A percentile compares a stretch with the other conserved stretches of the same genome.
Evolutionary conservation across 2,113 vertebrate genomes (phyloP).

Genomic region (Micromys minutus): DNA sequence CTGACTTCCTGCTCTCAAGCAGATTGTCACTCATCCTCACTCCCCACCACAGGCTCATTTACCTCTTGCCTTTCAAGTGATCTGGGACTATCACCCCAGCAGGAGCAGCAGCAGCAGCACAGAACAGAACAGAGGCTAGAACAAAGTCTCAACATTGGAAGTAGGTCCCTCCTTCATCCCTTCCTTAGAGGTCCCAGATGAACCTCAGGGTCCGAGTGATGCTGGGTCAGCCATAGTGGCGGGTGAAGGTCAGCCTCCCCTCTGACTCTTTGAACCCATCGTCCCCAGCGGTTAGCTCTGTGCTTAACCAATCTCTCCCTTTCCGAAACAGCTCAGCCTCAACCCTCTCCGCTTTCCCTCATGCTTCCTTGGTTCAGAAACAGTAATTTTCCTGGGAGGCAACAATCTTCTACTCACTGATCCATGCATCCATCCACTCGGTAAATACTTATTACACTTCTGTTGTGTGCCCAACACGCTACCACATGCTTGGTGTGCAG

Average conservation of each 20-base stretch:
- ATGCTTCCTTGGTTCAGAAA: not conserved
- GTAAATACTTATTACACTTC: not conserved
- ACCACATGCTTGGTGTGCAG: not conserved
- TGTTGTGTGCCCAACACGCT: not conserved
- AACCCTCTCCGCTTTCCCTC: not conserved
- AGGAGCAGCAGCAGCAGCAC: not conserved
- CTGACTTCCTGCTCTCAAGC: not conserved
- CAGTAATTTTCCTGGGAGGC: slow-evolving; percentile 36
- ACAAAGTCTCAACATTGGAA: not conserved
- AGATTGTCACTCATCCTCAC: not conserved
- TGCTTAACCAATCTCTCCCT: not conserved
- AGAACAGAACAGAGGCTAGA: not conserved
- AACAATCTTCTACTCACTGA: not conserved
- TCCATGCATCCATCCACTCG: not conserved
- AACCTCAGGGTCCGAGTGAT: not conserved
- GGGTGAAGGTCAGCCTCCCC: not conserved
- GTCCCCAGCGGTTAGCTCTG: not conserved
- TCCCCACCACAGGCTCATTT: not conserved
- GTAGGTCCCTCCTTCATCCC: too few relatives aligned
- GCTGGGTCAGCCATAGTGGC: not conserved
- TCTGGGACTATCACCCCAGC: not conserved
- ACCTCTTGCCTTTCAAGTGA: not conserved
- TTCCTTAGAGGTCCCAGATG: not conserved
- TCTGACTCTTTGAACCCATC: not conserved
- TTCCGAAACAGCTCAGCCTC: slow-evolving; percentile 14